These are phyloP conservation scores for Hymenopus coronatus DNA, from an alignment of 2,888 invertebrate species.

Conservation along the genomic window DNA sequence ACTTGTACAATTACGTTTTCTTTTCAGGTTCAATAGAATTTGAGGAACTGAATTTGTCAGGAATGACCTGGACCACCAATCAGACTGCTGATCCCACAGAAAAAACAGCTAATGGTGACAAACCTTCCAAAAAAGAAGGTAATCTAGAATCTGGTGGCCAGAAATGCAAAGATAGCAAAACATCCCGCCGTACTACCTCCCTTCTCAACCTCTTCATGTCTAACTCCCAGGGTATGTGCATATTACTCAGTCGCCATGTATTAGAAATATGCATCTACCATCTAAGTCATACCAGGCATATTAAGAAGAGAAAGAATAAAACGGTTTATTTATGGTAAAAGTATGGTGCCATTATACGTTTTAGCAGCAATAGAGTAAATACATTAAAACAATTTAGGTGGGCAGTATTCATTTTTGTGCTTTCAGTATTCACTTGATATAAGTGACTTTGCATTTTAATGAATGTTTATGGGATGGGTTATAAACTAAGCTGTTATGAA, in stretches of 20 bases:
- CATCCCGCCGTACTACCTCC: conserved; percentile 90
- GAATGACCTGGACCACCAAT: conserved; percentile 26
- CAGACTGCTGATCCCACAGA: conserved; percentile 36
- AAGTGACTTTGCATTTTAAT: too few relatives aligned
- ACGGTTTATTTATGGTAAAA: too few relatives aligned
- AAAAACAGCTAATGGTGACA: conserved; percentile 42
- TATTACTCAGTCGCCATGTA: neutral
- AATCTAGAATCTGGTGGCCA: conserved; percentile 45
- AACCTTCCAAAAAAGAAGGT: conserved; percentile 65
- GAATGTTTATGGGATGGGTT: too few relatives aligned
- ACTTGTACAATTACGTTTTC: conserved; percentile 10
- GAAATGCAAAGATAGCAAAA: conserved; percentile 54
- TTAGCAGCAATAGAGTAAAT: too few relatives aligned
- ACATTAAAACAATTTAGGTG: too few relatives aligned
- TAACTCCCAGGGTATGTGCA: conserved; percentile 82
- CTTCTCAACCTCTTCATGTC: conserved; percentile 94
- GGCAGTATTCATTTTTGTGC: too few relatives aligned
- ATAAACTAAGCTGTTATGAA: too few relatives aligned
- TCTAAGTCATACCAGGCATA: neutral
- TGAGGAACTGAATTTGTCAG: conserved; percentile 45
- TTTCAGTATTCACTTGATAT: too few relatives aligned
- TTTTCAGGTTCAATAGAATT: conserved; percentile 49
- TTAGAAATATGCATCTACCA: neutral
- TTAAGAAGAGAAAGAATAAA: neutral
- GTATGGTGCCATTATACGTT: too few relatives aligned